Conservation (phyloP, 2,888 invertebrate genomes). For the Gibbula magus region DNA sequence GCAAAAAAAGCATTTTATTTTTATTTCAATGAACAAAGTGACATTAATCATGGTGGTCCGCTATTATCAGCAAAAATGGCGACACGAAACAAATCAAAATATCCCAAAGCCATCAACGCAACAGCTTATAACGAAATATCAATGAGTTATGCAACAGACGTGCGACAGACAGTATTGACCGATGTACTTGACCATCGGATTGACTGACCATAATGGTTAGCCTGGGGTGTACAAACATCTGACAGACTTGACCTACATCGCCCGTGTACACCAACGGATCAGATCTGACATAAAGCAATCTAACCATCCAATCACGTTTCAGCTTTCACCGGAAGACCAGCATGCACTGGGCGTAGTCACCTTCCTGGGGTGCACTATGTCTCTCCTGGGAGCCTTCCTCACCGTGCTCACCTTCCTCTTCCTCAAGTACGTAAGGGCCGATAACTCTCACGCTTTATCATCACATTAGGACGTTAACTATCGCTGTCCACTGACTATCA, state of each 20-base stretch:
- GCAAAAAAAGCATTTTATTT: too few species aligned
- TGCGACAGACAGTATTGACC: too few species aligned
- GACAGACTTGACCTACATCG: neutral
- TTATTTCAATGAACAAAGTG: too few species aligned
- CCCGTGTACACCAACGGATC: neutral
- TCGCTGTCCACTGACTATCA: neutral
- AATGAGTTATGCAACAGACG: too few species aligned
- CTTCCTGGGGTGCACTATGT: conserved; percentile 44
- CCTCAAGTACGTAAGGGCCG: conserved; percentile 39
- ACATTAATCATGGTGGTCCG: too few species aligned
- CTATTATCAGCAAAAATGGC: neutral
- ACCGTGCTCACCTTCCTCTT: conserved; percentile 44
- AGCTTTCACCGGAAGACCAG: conserved; percentile 12
- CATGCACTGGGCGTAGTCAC: conserved; percentile 41
- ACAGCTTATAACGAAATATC: neutral
- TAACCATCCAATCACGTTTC: neutral
- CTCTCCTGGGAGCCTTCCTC: conserved; percentile 41
- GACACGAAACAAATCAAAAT: neutral
- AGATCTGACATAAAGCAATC: neutral
- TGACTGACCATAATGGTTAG: too few species aligned
- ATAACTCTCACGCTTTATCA: too few species aligned
- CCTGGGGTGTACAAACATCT: too few species aligned
- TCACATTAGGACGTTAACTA: neutral
- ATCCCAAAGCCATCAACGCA: neutral
- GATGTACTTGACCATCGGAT: too few species aligned